Evolutionary conservation across 2,888 invertebrate genomes (phyloP).

Genomic region (Machimus atricapillus): DNA sequence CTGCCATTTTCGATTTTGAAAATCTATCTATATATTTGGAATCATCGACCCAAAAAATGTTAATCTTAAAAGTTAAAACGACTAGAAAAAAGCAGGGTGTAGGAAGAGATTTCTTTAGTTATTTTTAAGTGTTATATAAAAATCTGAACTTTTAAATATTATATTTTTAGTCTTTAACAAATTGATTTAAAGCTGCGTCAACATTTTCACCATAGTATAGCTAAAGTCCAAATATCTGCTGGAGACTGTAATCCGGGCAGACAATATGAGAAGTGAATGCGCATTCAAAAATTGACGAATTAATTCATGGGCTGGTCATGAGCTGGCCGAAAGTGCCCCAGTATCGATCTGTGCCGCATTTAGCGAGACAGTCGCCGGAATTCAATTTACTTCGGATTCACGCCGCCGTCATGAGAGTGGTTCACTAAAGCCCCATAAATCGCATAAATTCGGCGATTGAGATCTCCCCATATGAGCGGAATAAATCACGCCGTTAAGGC

Average conservation of each 20-base stretch:
- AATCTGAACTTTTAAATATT: no score
- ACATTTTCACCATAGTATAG: no score
- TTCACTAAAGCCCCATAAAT: slow-evolving; percentile 5
- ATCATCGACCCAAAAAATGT: no score
- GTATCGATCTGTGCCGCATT: background rate
- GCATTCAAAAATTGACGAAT: background rate
- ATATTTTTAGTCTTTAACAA: no score
- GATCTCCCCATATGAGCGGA: background rate
- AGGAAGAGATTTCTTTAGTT: no score
- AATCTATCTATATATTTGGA: no score
- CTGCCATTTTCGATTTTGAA: no score
- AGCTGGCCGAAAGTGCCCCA: background rate
- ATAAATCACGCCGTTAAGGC: slow-evolving; percentile 12
- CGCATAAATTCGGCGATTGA: slow-evolving; percentile 28
- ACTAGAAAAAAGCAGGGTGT: no score
- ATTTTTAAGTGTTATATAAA: no score
- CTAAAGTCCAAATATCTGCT: no score
- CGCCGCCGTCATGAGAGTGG: background rate
- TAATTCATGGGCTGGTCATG: background rate
- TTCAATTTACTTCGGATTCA: background rate
- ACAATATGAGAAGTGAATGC: background rate
- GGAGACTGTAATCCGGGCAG: background rate
- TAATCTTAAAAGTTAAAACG: no score
- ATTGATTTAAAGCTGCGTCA: no score
- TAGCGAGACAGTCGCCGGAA: background rate